phyloP scores from a whole-genome alignment of 2,113 vertebrate species.

The Mastomys natalensis region DNA sequence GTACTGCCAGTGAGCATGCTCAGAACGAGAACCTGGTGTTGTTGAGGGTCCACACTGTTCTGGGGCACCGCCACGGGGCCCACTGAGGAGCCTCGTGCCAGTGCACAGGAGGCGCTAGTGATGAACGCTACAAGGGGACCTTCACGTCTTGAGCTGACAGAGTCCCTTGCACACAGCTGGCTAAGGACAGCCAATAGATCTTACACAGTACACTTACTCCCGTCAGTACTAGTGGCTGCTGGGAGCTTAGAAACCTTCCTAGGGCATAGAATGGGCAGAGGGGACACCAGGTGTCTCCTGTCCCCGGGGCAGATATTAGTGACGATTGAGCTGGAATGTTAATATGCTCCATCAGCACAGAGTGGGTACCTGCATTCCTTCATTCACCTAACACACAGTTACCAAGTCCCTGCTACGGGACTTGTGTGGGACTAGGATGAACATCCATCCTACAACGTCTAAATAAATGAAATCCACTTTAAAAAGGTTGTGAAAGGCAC shows the following conservation, averaged over 20 bases:
- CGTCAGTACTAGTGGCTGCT: neutral
- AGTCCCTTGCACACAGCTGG: neutral
- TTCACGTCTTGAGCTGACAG: neutral
- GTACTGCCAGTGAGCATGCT: neutral
- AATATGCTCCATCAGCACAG: neutral
- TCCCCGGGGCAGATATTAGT: neutral
- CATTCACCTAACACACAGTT: neutral
- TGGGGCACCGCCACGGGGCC: neutral
- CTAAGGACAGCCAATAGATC: neutral
- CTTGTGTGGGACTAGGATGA: neutral
- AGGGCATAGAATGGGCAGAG: neutral
- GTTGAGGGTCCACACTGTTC: neutral
- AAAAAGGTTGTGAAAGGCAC: neutral
- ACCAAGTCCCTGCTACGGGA: neutral
- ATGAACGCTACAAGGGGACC: neutral
- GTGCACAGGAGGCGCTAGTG: fast-evolving
- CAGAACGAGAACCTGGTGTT: neutral
- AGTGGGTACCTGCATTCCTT: neutral
- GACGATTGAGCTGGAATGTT: neutral
- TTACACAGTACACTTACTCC: fast-evolving
- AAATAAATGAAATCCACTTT: neutral
- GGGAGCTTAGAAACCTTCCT: neutral
- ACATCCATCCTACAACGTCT: no score
- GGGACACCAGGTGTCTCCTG: fast-evolving
- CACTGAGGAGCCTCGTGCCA: fast-evolving